These are phyloP conservation scores for Ctenosaura bakeri DNA, from an alignment of 2,797 vertebrate genomes.

Conservation along the genomic window DNA sequence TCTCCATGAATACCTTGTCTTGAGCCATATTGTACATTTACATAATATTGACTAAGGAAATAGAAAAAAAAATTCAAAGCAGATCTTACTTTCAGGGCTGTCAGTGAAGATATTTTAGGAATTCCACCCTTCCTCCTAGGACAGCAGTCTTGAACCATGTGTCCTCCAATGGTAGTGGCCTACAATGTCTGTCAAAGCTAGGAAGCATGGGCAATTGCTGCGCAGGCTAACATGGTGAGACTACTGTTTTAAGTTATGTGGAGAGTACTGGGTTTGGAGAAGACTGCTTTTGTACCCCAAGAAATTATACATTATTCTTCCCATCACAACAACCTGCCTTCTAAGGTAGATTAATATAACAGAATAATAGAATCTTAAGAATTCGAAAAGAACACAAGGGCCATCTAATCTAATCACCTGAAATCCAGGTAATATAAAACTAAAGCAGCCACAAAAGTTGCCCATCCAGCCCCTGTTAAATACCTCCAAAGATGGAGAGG, in stretches of 20 bases:
- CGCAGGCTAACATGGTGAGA: too few species aligned
- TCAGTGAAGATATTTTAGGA: background rate
- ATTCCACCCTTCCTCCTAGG: background rate
- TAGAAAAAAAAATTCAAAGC: background rate
- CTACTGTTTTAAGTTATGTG: background rate
- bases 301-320: background rate
- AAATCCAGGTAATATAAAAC: too few species aligned
- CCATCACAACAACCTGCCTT: background rate
- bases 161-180: background rate
- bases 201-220: too few species aligned
- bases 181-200: background rate
- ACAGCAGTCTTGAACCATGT: background rate
- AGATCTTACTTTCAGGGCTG: background rate
- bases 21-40: constrained; percentile 49
- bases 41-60: constrained; percentile 12
- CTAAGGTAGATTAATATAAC: background rate
- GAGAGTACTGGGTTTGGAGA: background rate
- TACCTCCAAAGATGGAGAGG: background rate
- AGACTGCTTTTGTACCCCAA: background rate
- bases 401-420: too few species aligned
- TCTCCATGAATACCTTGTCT: constrained; percentile 31
- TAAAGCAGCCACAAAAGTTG: too few species aligned
- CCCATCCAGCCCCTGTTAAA: background rate
- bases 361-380: too few species aligned
- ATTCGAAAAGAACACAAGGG: too few species aligned